A percentile compares a stretch with the other conserved stretches of the same genome.
Evolutionary conservation across 2,113 vertebrate genomes (phyloP).

Genomic region (Pangasianodon hypophthalmus): DNA sequence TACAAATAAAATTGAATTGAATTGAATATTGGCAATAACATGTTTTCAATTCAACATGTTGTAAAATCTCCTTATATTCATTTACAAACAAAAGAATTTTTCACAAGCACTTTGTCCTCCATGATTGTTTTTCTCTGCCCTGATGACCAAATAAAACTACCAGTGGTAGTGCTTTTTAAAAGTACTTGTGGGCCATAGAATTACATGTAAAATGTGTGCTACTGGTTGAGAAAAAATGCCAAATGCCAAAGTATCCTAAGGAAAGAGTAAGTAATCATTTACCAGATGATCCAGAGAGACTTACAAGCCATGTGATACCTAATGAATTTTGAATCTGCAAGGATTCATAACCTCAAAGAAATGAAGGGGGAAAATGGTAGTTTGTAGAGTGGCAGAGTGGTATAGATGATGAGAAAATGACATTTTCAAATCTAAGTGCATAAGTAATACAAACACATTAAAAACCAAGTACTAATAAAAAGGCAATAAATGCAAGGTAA

Average conservation of each 20-base stretch:
- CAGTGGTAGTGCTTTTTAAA: not conserved
- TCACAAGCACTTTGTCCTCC: not conserved
- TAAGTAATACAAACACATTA: not conserved
- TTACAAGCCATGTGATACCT: not conserved
- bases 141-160: not conserved
- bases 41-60: not conserved
- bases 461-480: not conserved
- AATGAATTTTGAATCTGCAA: not conserved
- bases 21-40: not conserved
- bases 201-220: not conserved
- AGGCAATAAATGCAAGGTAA: not conserved
- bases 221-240: not conserved
- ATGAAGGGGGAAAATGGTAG: not conserved
- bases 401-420: not conserved
- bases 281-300: not conserved
- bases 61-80: not conserved
- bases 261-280: not conserved
- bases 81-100: not conserved
- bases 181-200: not conserved
- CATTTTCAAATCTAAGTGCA: not conserved
- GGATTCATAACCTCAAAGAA: not conserved
- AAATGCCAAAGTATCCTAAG: not conserved
- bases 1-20: too few species aligned
- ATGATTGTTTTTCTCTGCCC: not conserved
- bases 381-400: not conserved